Base-by-base conservation (phyloP, 2,113 vertebrate species). In the Sigmodon hispidus region DNA sequence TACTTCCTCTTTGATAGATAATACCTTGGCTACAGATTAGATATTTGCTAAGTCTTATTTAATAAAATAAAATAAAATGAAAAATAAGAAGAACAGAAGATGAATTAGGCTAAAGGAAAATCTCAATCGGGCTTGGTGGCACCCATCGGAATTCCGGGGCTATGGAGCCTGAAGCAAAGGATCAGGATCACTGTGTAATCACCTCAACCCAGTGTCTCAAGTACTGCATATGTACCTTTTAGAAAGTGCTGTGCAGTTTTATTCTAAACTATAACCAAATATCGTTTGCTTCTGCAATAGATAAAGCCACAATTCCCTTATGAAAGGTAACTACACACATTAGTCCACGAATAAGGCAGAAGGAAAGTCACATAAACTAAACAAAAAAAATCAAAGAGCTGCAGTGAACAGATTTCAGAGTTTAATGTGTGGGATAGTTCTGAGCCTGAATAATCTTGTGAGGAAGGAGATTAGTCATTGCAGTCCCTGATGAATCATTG, bases 301-400 rank as follows among this genome's bases (percentile, higher is more conserved):
- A 79, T 84, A 12, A 88, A 96, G 36, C 67, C 45, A 52, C 0
- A 0, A 7, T 94, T 92, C 31, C 36, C 67, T 91, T 73, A 81
- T 57, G 88, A 92, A 87, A 50, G 43, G 57, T 89, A 69, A 89
- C 93, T 48, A 61, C 8, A 72, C 36, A 72, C 77, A 36, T 86
- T 45, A 81, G 87, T 77, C 95, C 65, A 96, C 88, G 90, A 96
- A 89, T 97, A 96, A 80, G 48, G 80, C 57, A 95, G 86, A 86
- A 94, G 52, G 93, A 95, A 96, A 75, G 57, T 52, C 91, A 94
- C 48, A 92, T 80, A 96, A 93, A 91, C 73, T 63, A 93, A 92
- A 84, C 55, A 63, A 92, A 94, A 94, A 92, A 90, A 67, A 34
- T 55, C 57, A 76, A 40, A 94, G 92, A 91, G 83, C 57, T 80